A percentile compares a stretch with the other conserved stretches of the same genome.
Evolutionary conservation across 2,113 vertebrate species (phyloP).

Genomic region (Hoplias malabaricus): DNA sequence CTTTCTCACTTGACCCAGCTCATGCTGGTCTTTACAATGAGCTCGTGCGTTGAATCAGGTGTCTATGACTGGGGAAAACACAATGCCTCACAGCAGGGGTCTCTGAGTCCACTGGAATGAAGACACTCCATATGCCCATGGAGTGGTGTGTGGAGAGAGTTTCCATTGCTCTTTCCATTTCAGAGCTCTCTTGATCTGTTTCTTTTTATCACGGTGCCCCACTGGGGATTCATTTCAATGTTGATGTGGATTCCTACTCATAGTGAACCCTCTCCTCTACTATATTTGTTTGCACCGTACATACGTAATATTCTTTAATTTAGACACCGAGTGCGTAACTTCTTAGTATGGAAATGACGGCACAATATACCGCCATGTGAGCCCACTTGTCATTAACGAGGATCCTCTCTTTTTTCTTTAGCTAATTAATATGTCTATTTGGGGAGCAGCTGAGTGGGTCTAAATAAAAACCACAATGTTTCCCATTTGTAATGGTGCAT

Average conservation of each 20-base stretch:
- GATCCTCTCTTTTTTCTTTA: slow-evolving; percentile 50
- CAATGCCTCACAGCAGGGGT: no score
- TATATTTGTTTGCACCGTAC: not conserved
- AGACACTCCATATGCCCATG: not conserved
- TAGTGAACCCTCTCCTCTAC: not conserved
- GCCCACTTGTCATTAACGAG: slow-evolving; percentile 4
- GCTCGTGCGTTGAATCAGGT: not conserved
- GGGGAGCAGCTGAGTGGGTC: slow-evolving; percentile 64
- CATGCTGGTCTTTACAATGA: not conserved
- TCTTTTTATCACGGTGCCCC: not conserved
- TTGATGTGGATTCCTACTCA: not conserved
- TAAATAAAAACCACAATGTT: slow-evolving; percentile 69
- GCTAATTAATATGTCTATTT: slow-evolving; percentile 63
- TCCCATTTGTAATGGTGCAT: slow-evolving; percentile 59
- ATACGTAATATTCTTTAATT: not conserved
- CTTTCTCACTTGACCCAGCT: not conserved
- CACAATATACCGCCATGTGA: slow-evolving; percentile 14
- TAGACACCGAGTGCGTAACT: not conserved
- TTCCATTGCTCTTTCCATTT: not conserved
- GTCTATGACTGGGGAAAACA: no score
- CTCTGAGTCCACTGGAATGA: not conserved
- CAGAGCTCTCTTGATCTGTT: not conserved
- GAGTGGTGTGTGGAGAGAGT: not conserved
- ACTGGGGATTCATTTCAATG: not conserved
- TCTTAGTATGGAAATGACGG: not conserved